Percentiles rank a stretch among this genome's conserved stretches.
phyloP scores from a whole-genome alignment of 2,888 invertebrate species.

The Oxystoma pomonae region DNA sequence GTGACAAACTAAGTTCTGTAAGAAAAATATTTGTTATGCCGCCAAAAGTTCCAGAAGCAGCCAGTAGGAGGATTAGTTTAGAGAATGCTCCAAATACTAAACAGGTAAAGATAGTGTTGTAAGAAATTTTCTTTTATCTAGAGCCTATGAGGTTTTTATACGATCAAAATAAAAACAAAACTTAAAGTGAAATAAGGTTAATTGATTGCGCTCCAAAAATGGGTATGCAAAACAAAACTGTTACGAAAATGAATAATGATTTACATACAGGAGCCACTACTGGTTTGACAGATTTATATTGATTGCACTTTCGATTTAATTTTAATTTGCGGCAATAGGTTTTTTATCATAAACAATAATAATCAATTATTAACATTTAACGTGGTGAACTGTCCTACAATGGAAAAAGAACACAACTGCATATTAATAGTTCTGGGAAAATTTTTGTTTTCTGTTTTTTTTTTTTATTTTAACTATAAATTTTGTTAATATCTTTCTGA shows the following conservation, averaged over 20 bases:
- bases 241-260: neutral
- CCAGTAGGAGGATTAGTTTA: conserved; percentile 19
- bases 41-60: conserved; percentile 34
- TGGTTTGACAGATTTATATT: neutral
- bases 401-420: too few species aligned
- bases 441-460: too few species aligned
- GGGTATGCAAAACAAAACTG: neutral
- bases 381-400: too few species aligned
- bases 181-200: neutral
- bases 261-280: neutral
- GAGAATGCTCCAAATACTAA: conserved; percentile 8
- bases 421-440: too few species aligned
- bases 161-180: neutral
- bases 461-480: too few species aligned
- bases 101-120: conserved; percentile 14
- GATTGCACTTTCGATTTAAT: neutral
- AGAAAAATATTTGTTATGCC: conserved; percentile 36
- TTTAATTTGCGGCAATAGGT: too few species aligned
- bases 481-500: too few species aligned
- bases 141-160: neutral
- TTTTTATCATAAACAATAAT: too few species aligned
- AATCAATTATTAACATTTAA: too few species aligned
- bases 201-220: neutral
- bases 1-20: conserved; percentile 24
- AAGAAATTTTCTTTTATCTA: neutral